Evolutionary conservation across 1,140 invertebrate species (phyloP).

Genomic region (Phenacoccus solenopsis): DNA sequence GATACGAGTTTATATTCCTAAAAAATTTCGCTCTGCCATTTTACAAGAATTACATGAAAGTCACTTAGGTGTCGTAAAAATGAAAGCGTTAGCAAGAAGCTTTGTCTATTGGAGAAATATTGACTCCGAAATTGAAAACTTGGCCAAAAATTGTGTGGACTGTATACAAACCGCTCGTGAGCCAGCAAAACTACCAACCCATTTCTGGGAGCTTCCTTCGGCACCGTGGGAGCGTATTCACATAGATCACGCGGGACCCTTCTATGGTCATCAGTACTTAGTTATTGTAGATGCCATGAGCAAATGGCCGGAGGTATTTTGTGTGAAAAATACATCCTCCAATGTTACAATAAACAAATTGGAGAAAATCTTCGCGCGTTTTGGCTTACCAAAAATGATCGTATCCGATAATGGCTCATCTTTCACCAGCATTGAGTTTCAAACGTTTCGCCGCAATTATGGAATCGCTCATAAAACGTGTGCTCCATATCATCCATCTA

Average conservation of each 20-base stretch:
- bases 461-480: neutral
- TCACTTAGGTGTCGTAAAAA: slow-evolving; percentile 39
- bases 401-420: neutral
- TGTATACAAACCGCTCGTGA: slow-evolving; percentile 21
- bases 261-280: neutral
- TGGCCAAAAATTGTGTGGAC: slow-evolving; percentile 29
- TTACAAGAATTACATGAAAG: slow-evolving; percentile 32
- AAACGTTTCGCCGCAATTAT: neutral
- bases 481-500: neutral
- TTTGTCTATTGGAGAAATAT: slow-evolving; percentile 37
- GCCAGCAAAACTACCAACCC: slow-evolving; percentile 22
- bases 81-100: slow-evolving; percentile 35
- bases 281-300: neutral
- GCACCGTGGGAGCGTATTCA: slow-evolving; percentile 25
- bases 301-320: neutral
- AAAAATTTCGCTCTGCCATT: neutral
- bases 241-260: slow-evolving; percentile 25
- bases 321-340: neutral
- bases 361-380: neutral
- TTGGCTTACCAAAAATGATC: neutral
- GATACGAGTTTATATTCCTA: slow-evolving; percentile 10
- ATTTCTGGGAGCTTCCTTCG: slow-evolving; percentile 15
- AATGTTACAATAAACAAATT: neutral
- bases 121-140: slow-evolving; percentile 34
- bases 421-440: neutral